Evolutionary conservation across 2,113 vertebrate genomes (phyloP).

Genomic region (Neogale vison): DNA sequence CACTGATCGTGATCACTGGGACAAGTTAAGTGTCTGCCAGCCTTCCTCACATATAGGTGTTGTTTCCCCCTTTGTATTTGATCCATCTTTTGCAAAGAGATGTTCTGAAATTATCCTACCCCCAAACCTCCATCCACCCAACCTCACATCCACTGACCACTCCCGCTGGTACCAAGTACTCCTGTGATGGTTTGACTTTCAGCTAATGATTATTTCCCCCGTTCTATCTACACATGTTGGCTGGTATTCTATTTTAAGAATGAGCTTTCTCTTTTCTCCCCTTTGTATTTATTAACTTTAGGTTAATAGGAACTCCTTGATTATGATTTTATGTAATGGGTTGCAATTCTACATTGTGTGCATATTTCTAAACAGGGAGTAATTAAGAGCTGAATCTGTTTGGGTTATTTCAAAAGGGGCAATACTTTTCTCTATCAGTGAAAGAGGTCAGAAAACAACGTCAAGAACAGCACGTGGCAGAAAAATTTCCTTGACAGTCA

Average conservation of each 20-base stretch:
- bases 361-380: neutral
- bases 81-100: neutral
- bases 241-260: neutral
- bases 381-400: neutral
- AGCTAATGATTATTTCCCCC: neutral
- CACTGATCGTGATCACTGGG: neutral
- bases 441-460: slow-evolving; percentile 53
- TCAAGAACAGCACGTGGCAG: slow-evolving; percentile 24
- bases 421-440: slow-evolving; percentile 33
- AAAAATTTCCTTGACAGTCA: neutral
- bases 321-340: neutral
- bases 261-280: neutral
- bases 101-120: neutral
- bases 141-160: neutral
- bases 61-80: too few relatives aligned
- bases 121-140: neutral
- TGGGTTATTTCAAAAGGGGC: neutral
- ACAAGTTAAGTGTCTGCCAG: neutral
- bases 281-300: neutral
- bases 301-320: neutral
- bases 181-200: neutral
- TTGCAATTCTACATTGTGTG: neutral
- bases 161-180: neutral
- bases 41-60: neutral
- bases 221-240: neutral